These are phyloP conservation scores for Hylyphantes graminicola DNA, from an alignment of 1,140 invertebrate genomes.

Conservation along the genomic window DNA sequence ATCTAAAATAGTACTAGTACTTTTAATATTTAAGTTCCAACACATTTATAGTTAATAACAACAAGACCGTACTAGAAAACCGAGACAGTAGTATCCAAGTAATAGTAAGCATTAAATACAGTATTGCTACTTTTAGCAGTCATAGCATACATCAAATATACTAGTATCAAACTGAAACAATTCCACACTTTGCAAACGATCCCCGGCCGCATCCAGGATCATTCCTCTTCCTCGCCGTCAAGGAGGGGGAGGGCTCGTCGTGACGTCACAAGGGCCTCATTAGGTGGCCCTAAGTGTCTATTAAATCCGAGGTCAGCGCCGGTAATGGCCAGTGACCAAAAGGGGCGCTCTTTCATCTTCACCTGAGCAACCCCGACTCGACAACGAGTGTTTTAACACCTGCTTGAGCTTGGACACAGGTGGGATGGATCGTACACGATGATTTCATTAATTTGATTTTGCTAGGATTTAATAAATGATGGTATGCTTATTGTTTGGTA, in stretches of 20 bases:
- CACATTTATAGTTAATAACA: no score
- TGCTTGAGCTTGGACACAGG: no score
- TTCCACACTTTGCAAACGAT: conserved; percentile 7
- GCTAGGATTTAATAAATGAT: no score
- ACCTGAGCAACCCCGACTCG: not conserved
- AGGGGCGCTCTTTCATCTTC: conserved; percentile 22
- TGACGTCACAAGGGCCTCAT: conserved; percentile 54
- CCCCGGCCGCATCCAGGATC: not conserved
- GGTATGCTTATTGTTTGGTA: no score
- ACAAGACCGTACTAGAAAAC: not conserved
- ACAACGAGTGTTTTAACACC: not conserved
- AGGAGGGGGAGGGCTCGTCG: conserved; percentile 13
- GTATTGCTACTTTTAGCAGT: no score
- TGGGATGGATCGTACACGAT: no score
- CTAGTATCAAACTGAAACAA: no score
- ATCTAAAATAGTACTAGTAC: no score
- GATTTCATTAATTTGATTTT: no score
- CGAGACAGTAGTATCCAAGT: not conserved
- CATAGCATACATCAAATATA: no score
- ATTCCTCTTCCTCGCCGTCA: conserved; percentile 5
- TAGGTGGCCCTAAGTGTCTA: conserved; percentile 47
- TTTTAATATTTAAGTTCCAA: no score
- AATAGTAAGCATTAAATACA: not conserved
- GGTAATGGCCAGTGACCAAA: conserved; percentile 30
- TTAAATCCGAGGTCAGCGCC: conserved; percentile 44